Evolutionary conservation across 53 echinoderm and acorn worm genomes (phyloP), one percentile per base, ranked within the genome.

Genomic region (Zoroaster sp.): DNA sequence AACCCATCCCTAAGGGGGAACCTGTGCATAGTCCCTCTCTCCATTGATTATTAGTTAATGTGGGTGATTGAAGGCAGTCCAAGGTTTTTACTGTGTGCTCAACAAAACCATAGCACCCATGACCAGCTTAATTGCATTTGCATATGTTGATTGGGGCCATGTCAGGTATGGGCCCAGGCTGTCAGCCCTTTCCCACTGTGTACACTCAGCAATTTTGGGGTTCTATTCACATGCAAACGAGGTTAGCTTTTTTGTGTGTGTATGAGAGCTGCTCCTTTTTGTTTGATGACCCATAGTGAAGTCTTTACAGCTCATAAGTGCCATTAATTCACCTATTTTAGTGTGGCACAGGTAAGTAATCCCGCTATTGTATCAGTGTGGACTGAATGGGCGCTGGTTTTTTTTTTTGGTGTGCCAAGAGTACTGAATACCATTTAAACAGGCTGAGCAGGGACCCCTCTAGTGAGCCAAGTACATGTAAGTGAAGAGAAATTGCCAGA

Each of bases 291-390:
- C 81, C 67, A 81, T 66, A 81, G 81, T 66, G 66, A 81, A 81
- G 65, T 81, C 81, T 81, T 81, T 81, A 81, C 66, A 66, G 81
- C 66, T 67, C 66, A 81, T 63, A 81, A 81, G 81, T 67, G 81
- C 81, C 67, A 81, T 81, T 81, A 81, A 81, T 81, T 81, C 81
- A 67, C 81, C 81, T 81, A 81, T 81, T 66, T 81, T 81, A 81
- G 81, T 81, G 68, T 41, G 81, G 65, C 11, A 14, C 31, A 66
- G 78, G 52, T 65, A 30, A 81, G 81, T 81, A 81, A 81, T 81
- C 81, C 40, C 34, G 42, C 81, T 66, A 66, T 81, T 81, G 81
- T 81, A 81, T 81, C 81, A 44, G 80, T 40, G 66, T 14, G 35
- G 67, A 28, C 28, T 66, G 81, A 66, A 81, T 41, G 66, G 67